These are phyloP conservation scores for Neodiprion fabricii DNA, from an alignment of 1,140 invertebrate species.

Conservation along the genomic window DNA sequence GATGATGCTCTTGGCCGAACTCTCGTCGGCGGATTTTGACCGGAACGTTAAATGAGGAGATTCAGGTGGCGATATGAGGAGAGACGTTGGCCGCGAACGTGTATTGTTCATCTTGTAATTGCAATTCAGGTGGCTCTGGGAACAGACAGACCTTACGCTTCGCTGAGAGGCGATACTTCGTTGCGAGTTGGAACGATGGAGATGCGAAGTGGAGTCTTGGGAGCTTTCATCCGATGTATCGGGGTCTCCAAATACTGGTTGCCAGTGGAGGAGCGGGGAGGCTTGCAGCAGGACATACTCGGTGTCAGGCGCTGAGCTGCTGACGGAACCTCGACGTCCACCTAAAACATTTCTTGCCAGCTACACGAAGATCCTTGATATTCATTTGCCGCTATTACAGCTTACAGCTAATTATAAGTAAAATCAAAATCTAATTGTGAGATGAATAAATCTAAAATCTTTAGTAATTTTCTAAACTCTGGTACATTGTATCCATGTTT, in stretches of 20 bases:
- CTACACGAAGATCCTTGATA: not conserved
- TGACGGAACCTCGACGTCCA: slow-evolving; percentile 37
- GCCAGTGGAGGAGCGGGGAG: slow-evolving; percentile 62
- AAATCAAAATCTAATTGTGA: too few species aligned
- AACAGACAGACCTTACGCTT: slow-evolving; percentile 40
- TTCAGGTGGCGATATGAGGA: slow-evolving; percentile 45
- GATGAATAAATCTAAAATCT: too few species aligned
- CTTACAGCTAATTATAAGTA: too few species aligned
- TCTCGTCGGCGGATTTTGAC: slow-evolving; percentile 49
- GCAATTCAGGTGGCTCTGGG: slow-evolving; percentile 20
- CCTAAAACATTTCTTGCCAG: slow-evolving; percentile 34
- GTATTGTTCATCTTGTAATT: slow-evolving; percentile 3
- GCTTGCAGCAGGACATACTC: slow-evolving; percentile 65
- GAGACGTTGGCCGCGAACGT: slow-evolving; percentile 35
- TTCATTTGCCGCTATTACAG: too few species aligned
- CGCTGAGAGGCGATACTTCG: slow-evolving; percentile 49
- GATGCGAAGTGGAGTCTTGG: slow-evolving; percentile 47
- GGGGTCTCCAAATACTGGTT: slow-evolving; percentile 52
- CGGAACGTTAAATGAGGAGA: slow-evolving; percentile 45
- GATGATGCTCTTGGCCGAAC: slow-evolving; percentile 30
- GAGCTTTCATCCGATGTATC: slow-evolving; percentile 47
- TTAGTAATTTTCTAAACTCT: too few species aligned
- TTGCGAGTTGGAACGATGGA: slow-evolving; percentile 55
- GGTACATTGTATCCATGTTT: too few species aligned
- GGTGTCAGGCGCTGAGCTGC: slow-evolving; percentile 51